These are phyloP conservation scores for Cetonia aurata DNA, from an alignment of 2,888 invertebrate genomes.

Conservation along the genomic window DNA sequence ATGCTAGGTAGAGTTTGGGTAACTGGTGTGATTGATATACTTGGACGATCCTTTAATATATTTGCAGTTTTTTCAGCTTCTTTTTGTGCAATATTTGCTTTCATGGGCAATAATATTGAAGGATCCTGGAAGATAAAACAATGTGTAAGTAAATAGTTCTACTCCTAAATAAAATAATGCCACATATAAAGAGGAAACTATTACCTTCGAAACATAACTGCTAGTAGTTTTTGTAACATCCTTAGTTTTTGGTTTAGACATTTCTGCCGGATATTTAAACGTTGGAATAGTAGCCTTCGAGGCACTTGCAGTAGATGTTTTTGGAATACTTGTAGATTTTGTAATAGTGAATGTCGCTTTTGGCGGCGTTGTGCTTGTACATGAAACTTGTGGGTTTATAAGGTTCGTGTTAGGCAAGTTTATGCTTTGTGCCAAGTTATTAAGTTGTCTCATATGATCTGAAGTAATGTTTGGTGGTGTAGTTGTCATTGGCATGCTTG, in stretches of 20 bases:
- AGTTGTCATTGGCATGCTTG: slow-evolving; percentile 45
- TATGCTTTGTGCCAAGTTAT: slow-evolving; percentile 36
- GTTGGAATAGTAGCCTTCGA: slow-evolving; percentile 20
- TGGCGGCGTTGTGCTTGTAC: neutral
- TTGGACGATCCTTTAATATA: slow-evolving; percentile 66
- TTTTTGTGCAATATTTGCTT: slow-evolving; percentile 23
- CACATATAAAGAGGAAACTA: neutral
- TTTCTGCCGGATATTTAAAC: slow-evolving; percentile 50
- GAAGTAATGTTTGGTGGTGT: slow-evolving; percentile 31
- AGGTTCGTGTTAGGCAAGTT: slow-evolving; percentile 25
- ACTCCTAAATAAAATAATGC: too few relatives aligned
- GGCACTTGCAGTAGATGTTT: slow-evolving; percentile 18
- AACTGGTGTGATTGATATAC: slow-evolving; percentile 67
- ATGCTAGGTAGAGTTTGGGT: slow-evolving; percentile 47
- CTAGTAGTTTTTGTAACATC: slow-evolving; percentile 47
- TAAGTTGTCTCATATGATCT: slow-evolving; percentile 41
- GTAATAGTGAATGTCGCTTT: slow-evolving; percentile 31
- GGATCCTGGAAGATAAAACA: slow-evolving; percentile 31
- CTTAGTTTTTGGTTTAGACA: slow-evolving; percentile 50
- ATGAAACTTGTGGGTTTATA: slow-evolving; percentile 23
- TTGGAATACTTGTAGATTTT: slow-evolving; percentile 29
- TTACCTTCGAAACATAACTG: slow-evolving; percentile 42
- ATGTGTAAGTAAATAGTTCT: too few relatives aligned
- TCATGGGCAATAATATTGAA: slow-evolving; percentile 13
- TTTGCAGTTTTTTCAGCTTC: slow-evolving; percentile 44